Base-by-base conservation (phyloP, 2,113 vertebrate genomes). In the Myrmecobius fasciatus region DNA sequence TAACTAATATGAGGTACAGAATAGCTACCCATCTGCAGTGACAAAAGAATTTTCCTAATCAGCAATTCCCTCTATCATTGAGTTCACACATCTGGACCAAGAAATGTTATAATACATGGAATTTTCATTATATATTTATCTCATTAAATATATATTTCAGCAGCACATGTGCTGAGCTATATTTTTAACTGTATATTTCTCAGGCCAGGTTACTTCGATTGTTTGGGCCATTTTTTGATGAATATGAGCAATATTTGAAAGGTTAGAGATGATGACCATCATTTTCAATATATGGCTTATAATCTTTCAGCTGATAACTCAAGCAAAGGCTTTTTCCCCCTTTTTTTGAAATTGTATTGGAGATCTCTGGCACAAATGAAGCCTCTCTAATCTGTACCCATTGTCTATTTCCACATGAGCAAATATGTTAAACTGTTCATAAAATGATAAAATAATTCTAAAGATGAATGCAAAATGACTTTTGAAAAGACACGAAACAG, bases 351-450 rank as follows among this genome's bases (percentile, higher is more conserved):
- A 96, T 51, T 83, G 48, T 92, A 22, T 0, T 48, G 95, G 9
- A 96, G 60, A 53, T 97, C 95, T 97, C 97, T 52, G 3, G 11
- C 97, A 95, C 89, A 98, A 98, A 97, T 98, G 95, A 97, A 97
- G 96, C 96, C 93, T 97, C 91, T 94, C 94, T 98, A 96, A 96
- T 97, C 96, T 96, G 93, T 89, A 93, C 1, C 93, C 90, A 43
- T 90, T 97, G 92, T 97, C 97, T 95, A 97, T 97, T 97, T 98
- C 96, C 94, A 97, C 91, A 91, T 97, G 96, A 98, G 94, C 94
- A 98, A 98, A 97, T 94, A 97, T 91, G 95, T 98, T 97, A 98
- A 98, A 96, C 92, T 97, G 93, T 92, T 98, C 90, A 43, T 95
- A 95, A 96, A 97, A 95, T 0, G 91, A 92, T 89, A 93, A 97